Evolutionary conservation across 1,140 invertebrate species (phyloP).

Genomic region (Drusus annulatus): DNA sequence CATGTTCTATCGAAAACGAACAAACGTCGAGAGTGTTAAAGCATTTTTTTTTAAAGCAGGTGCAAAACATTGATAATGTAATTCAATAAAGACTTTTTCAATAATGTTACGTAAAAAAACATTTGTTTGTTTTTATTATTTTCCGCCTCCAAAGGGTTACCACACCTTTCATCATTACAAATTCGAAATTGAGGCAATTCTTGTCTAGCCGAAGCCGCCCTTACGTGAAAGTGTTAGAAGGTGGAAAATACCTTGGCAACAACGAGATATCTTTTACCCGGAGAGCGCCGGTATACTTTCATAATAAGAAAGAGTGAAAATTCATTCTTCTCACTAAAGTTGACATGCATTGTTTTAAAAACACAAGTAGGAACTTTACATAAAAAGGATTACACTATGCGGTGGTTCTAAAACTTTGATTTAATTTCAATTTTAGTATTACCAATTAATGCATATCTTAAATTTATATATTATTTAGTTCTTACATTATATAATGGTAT

Average conservation of each 20-base stretch:
- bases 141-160: conserved; percentile 38
- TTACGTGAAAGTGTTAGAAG: conserved; percentile 34
- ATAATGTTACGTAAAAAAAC: background rate
- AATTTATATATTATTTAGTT: too few relatives aligned
- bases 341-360: conserved; percentile 58
- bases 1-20: too few relatives aligned
- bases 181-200: conserved; percentile 51
- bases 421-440: too few relatives aligned
- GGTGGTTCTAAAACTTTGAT: conserved; percentile 23
- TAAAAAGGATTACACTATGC: conserved; percentile 53
- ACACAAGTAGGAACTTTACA: conserved; percentile 54
- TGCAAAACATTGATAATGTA: too few relatives aligned
- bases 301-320: conserved; percentile 59
- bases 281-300: conserved; percentile 49
- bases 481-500: too few relatives aligned
- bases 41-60: too few relatives aligned
- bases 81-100: background rate
- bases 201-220: conserved; percentile 37
- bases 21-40: too few relatives aligned
- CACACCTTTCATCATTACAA: conserved; percentile 57
- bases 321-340: conserved; percentile 58
- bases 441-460: too few relatives aligned
- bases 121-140: background rate
- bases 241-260: conserved; percentile 39
- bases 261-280: conserved; percentile 47